Conservation (phyloP, 2,113 vertebrate species). For the Acrocephalus arundinaceus region DNA sequence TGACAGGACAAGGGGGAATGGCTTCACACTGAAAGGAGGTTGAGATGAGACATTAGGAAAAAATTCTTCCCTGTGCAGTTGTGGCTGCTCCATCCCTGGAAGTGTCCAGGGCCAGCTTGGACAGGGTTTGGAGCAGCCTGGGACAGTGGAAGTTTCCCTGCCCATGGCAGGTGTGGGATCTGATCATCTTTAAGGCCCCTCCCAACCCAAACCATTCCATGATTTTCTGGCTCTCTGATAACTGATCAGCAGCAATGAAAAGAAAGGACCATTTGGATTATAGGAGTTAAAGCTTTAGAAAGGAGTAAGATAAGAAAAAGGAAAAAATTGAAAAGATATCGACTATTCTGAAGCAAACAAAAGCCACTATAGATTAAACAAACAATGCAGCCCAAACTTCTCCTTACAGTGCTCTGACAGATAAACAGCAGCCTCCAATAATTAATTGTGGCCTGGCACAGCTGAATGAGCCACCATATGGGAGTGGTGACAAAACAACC, state of each 20-base stretch:
- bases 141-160: background rate
- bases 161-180: background rate
- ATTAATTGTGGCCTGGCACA: background rate
- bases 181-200: background rate
- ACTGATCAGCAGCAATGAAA: background rate
- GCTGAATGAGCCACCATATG: background rate
- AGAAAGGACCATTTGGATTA: background rate
- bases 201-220: background rate
- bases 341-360: constrained; percentile 1
- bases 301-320: background rate
- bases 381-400: background rate
- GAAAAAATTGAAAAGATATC: background rate
- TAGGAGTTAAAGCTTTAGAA: constrained; percentile 8
- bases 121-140: background rate
- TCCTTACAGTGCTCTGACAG: background rate
- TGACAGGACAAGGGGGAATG: background rate
- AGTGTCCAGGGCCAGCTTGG: background rate
- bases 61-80: background rate
- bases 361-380: background rate
- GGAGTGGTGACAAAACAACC: background rate
- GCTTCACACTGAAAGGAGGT: background rate
- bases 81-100: background rate
- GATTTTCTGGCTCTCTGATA: background rate
- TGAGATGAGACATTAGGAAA: background rate
- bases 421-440: constrained; percentile 15